Base-by-base conservation (phyloP, 2,888 invertebrate genomes). In the Labia minor region DNA sequence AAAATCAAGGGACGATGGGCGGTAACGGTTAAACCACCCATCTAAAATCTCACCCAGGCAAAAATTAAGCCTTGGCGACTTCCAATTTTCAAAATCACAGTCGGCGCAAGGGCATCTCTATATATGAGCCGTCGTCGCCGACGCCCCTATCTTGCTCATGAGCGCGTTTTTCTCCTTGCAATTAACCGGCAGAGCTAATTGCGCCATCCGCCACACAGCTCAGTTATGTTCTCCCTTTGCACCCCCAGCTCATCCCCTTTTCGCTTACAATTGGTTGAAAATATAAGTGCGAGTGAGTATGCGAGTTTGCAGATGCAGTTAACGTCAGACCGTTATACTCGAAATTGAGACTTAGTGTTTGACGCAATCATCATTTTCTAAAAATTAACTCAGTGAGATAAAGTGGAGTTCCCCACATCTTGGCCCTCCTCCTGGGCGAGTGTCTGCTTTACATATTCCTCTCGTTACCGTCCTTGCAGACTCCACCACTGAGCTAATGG, bases 41-140 rank as follows among this genome's bases (percentile, higher is more conserved):
- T 26, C 26, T 26, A 26, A 26, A 26, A 26, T 26, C 26, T 26
- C 26, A 26, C 26, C 26, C 26, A 16, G 49, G 16, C 49, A 49
- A 49, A 49, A 49, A 49, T 49, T 49, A 49, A 49, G 49, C 49
- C 49, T 49, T 49, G 49, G 49, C 49, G 49, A 49, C 49, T 49
- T 16, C 49, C 49, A 49, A 49, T 49, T 49, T 49, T 16, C n/a
- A 16, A 49, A 49, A 49, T 49, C 49, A 49, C 49, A 16, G 26
- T 26, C 26, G 26, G 26, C n/a, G n/a, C 3, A 26, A 26, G 26
- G 26, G 26, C 26, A 26, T 26, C 26, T 26, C 26, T 26, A 26
- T 26, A 26, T 26, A 26, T 26, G 26, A 26, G 26, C 4, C 3
- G 26, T 3, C 26, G 26, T 8, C 26, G 26, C 4, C 3, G 26